These are phyloP conservation scores for Darevskia nairensis DNA, from an alignment of 2,797 vertebrate species.

Conservation along the genomic window DNA sequence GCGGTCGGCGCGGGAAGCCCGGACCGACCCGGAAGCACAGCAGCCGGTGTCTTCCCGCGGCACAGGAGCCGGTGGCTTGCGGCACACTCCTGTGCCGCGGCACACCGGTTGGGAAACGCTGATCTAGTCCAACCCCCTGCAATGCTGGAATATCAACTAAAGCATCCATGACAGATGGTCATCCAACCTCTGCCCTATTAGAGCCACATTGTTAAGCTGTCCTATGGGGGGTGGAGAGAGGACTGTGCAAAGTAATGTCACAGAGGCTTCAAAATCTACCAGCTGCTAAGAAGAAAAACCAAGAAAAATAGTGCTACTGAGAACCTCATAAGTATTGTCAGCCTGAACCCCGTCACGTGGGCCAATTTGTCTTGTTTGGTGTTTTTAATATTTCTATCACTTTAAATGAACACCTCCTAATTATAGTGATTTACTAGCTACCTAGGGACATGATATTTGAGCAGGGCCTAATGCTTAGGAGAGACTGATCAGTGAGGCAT, in stretches of 20 bases:
- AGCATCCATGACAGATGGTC: too few species aligned
- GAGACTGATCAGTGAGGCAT: slow-evolving; percentile 67
- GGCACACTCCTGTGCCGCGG: too few species aligned
- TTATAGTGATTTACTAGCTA: slow-evolving; percentile 78
- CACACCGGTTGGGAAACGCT: too few species aligned
- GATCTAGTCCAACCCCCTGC: too few species aligned
- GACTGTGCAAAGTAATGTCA: background rate
- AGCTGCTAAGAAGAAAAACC: background rate
- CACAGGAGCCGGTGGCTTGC: too few species aligned
- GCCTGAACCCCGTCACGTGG: slow-evolving; percentile 48
- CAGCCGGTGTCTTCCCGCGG: too few species aligned
- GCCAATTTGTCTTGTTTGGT: slow-evolving; percentile 63
- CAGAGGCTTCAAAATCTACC: slow-evolving; percentile 16
- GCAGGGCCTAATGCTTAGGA: slow-evolving; percentile 46
- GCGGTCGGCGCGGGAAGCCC: too few species aligned
- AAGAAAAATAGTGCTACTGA: slow-evolving; percentile 40
- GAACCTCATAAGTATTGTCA: slow-evolving; percentile 69
- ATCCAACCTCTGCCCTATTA: background rate
- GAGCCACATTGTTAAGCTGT: slow-evolving; percentile 2
- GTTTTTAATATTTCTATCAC: slow-evolving; percentile 70
- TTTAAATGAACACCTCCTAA: slow-evolving; percentile 77
- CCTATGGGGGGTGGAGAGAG: background rate
- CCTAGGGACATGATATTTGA: slow-evolving; percentile 78
- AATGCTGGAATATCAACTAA: too few species aligned
- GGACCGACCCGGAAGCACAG: too few species aligned